phyloP scores from a whole-genome alignment of 2,797 vertebrate species.

The Melanotaenia trifasciata region DNA sequence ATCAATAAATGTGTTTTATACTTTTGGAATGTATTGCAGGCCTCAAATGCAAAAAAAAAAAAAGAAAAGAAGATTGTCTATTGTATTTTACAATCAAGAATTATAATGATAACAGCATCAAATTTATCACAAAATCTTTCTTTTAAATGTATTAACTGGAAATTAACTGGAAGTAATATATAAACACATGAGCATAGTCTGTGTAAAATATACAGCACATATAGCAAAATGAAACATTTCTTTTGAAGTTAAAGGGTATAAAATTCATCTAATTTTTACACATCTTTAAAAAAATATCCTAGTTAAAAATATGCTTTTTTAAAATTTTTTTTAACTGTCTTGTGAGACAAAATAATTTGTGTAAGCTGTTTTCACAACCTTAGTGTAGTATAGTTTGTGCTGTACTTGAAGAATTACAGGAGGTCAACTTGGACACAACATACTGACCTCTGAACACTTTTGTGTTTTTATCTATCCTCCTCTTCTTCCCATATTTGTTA shows the following conservation, averaged over 20 bases:
- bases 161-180: not conserved
- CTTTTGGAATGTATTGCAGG: too few relatives aligned
- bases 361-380: not conserved
- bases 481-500: not conserved
- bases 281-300: too few relatives aligned
- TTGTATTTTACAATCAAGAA: not conserved
- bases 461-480: not conserved
- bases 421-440: not conserved
- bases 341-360: not conserved
- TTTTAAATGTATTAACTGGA: not conserved
- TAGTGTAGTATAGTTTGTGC: not conserved
- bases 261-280: too few relatives aligned
- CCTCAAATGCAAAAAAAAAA: not conserved
- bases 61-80: not conserved
- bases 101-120: not conserved
- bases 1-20: not conserved
- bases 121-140: not conserved
- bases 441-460: not conserved
- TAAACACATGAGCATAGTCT: not conserved
- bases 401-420: not conserved
- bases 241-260: too few relatives aligned
- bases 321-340: too few relatives aligned
- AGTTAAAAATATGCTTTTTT: too few relatives aligned
- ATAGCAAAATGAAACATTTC: too few relatives aligned
- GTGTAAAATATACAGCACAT: too few relatives aligned